A percentile compares a stretch with the other conserved stretches of the same genome.
These are phyloP conservation scores for Podarcis raffonei DNA, from an alignment of 2,113 vertebrate species.

Conservation along the genomic window DNA sequence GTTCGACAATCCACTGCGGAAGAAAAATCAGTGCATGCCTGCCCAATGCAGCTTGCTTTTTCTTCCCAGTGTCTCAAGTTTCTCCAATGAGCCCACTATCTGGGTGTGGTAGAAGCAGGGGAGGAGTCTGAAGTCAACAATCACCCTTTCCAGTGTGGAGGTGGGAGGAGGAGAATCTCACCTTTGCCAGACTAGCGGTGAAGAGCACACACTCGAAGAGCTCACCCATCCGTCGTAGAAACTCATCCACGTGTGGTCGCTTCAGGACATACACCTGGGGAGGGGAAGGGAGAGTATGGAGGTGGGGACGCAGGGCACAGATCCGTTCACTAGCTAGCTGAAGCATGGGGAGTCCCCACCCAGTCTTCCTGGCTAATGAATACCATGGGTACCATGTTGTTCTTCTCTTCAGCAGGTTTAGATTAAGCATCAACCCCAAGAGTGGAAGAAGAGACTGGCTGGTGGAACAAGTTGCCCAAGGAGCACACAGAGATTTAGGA, in stretches of 20 bases:
- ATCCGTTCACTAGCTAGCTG: neutral
- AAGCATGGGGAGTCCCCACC: neutral
- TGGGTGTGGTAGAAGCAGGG: neutral
- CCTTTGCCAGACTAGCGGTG: slow-evolving; percentile 97
- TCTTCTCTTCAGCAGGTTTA: neutral
- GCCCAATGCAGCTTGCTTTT: no score
- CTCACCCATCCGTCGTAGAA: slow-evolving; percentile 94
- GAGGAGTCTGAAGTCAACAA: neutral
- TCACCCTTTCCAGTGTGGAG: neutral
- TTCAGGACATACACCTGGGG: slow-evolving; percentile 94
- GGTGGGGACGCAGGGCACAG: neutral
- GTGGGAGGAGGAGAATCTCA: slow-evolving; percentile 59
- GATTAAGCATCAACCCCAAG: no score
- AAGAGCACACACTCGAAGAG: slow-evolving; percentile 97
- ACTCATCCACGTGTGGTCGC: slow-evolving; percentile 93
- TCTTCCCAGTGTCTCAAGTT: neutral
- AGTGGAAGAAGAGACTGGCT: neutral
- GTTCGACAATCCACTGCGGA: neutral
- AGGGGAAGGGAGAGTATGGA: neutral
- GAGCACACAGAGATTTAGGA: neutral
- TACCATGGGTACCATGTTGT: neutral
- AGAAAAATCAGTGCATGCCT: no score
- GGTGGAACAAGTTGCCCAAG: neutral
- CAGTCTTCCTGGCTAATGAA: neutral
- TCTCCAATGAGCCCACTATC: neutral